phyloP scores from a whole-genome alignment of 2,888 invertebrate species.

The Hypomecis punctinalis region DNA sequence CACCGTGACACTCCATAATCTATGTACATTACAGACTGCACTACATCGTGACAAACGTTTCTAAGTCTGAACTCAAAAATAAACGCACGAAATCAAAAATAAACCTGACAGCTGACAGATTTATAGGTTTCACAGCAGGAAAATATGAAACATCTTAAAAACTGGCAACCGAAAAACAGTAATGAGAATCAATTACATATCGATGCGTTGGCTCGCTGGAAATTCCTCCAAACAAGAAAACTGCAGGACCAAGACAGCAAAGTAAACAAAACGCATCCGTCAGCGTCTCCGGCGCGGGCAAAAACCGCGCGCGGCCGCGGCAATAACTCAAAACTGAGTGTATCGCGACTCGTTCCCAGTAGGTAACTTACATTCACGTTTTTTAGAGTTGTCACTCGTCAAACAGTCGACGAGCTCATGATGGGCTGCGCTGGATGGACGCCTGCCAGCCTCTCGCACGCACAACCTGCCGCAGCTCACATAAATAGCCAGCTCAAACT shows the following conservation, averaged over 20 bases:
- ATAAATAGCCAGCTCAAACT: conserved; percentile 24
- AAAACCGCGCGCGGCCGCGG: conserved; percentile 56
- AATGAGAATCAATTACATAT: conserved; percentile 43
- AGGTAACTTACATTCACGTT: conserved; percentile 77
- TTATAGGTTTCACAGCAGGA: conserved; percentile 13
- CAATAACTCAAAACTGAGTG: conserved; percentile 79
- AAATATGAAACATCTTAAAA: conserved; percentile 26
- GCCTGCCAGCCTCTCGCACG: conserved; percentile 72
- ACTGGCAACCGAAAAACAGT: conserved; percentile 36
- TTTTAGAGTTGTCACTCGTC: conserved; percentile 82
- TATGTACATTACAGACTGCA: not conserved
- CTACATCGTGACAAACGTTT: not conserved
- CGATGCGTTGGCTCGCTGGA: conserved; percentile 29
- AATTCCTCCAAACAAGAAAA: conserved; percentile 48
- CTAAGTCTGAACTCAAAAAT: not conserved
- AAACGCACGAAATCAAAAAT: not conserved
- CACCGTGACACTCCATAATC: not conserved
- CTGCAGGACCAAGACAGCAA: conserved; percentile 53
- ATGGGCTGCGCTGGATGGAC: conserved; percentile 81
- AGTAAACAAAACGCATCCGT: conserved; percentile 71
- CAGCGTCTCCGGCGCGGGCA: conserved; percentile 50
- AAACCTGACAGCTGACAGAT: conserved; percentile 17
- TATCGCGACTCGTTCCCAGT: conserved; percentile 61
- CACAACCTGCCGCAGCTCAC: conserved; percentile 46
- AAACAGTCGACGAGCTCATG: conserved; percentile 79